Percentiles rank a stretch among this genome's conserved stretches.
Evolutionary conservation across 1,140 invertebrate genomes (phyloP).

Genomic region (Macrosteles quadrilineatus): DNA sequence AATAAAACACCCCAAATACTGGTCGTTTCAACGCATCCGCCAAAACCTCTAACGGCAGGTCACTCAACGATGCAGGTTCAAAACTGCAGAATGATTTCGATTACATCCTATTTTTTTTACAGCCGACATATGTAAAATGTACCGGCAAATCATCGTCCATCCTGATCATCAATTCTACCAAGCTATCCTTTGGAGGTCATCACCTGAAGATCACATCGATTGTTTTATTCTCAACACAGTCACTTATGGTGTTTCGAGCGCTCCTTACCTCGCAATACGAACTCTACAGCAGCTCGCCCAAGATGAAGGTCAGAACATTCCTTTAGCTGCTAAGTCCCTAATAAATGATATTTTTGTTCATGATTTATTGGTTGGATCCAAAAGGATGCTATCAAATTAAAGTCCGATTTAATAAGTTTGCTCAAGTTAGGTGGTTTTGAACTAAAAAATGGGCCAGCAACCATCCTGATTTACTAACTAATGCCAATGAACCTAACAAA

Average conservation of each 20-base stretch:
- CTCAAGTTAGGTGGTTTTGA: slow-evolving; percentile 37
- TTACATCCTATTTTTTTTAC: slow-evolving; percentile 41
- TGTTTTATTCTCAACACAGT: slow-evolving; percentile 45
- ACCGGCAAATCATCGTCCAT: slow-evolving; percentile 32
- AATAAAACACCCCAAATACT: slow-evolving; percentile 45
- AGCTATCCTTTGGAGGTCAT: slow-evolving; percentile 48
- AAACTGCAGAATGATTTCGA: slow-evolving; percentile 49
- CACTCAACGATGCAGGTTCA: slow-evolving; percentile 49
- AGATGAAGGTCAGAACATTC: slow-evolving; percentile 43
- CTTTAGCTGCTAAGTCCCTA: slow-evolving; percentile 32
- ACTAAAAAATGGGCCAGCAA: slow-evolving; percentile 47
- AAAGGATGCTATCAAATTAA: slow-evolving; percentile 35
- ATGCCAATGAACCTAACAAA: neutral
- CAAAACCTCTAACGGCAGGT: slow-evolving; percentile 38
- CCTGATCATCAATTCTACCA: slow-evolving; percentile 43
- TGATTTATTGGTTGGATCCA: slow-evolving; percentile 36
- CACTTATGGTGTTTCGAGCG: slow-evolving; percentile 45
- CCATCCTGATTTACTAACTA: slow-evolving; percentile 5
- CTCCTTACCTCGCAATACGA: slow-evolving; percentile 46
- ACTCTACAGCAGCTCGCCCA: slow-evolving; percentile 46
- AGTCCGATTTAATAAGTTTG: slow-evolving; percentile 37
- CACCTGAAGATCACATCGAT: slow-evolving; percentile 38
- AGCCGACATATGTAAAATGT: slow-evolving; percentile 46
- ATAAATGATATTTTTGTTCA: slow-evolving; percentile 41
- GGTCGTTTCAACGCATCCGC: slow-evolving; percentile 49